phyloP scores from a whole-genome alignment of 2,888 invertebrate species.

The Norana najaformis region DNA sequence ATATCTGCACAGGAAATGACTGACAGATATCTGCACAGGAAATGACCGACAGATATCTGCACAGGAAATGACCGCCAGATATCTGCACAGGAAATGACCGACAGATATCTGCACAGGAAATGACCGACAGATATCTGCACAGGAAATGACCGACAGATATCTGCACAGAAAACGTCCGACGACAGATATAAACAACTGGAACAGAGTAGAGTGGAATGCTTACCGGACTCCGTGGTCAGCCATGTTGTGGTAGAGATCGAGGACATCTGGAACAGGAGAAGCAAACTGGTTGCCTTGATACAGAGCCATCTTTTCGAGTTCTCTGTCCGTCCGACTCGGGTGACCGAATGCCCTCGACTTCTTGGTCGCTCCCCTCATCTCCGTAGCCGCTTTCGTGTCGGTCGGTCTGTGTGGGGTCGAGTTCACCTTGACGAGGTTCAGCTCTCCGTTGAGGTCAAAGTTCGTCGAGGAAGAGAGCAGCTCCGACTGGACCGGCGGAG shows the following conservation, averaged over 20 bases:
- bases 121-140: too few relatives aligned
- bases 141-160: too few relatives aligned
- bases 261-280: neutral
- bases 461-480: slow-evolving; percentile 25
- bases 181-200: too few relatives aligned
- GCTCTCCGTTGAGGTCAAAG: neutral
- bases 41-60: too few relatives aligned
- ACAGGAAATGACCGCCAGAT: too few relatives aligned
- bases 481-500: slow-evolving; percentile 25
- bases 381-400: neutral
- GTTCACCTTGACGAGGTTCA: neutral
- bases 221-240: slow-evolving; percentile 14
- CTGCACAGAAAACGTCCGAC: neutral
- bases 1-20: too few relatives aligned
- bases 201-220: too few relatives aligned
- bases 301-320: neutral
- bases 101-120: too few relatives aligned
- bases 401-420: neutral
- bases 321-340: neutral
- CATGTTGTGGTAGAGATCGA: slow-evolving; percentile 23
- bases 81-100: too few relatives aligned
- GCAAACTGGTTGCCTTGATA: neutral
- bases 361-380: neutral
- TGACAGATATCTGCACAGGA: too few relatives aligned
- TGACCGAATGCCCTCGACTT: neutral